Conservation (phyloP, 2,888 invertebrate genomes). For the Phengaris alcon region DNA sequence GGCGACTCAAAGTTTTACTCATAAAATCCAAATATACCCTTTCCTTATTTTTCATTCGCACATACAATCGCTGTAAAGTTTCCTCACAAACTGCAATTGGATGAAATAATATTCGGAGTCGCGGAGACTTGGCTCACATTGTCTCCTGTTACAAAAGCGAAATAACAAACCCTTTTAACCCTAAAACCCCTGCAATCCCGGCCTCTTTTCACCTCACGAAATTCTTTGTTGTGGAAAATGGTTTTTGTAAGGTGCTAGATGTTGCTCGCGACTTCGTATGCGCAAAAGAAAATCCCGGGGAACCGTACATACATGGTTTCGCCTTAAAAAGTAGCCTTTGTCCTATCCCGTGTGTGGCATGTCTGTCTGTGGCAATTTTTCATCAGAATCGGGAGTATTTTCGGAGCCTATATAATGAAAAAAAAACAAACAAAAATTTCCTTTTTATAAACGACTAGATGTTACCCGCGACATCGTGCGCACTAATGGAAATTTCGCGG, state of each 20-base stretch:
- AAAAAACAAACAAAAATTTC: no score
- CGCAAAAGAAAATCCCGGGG: not conserved
- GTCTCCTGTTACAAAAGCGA: conserved; percentile 33
- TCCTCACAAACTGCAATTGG: not conserved
- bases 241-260: not conserved
- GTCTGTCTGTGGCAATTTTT: no score
- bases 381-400: no score
- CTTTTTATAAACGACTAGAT: no score
- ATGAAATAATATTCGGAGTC: not conserved
- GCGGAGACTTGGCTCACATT: not conserved
- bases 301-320: no score
- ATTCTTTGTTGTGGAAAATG: conserved; percentile 30
- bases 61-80: not conserved
- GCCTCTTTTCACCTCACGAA: conserved; percentile 34
- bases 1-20: not conserved
- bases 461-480: no score
- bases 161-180: conserved; percentile 39
- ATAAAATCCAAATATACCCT: not conserved
- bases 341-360: no score
- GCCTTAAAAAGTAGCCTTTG: no score
- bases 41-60: not conserved
- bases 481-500: no score
- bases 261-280: not conserved
- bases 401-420: no score
- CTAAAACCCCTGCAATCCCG: conserved; percentile 37